phyloP scores from a whole-genome alignment of 2,888 invertebrate species.

The Herminia tarsipennalis region DNA sequence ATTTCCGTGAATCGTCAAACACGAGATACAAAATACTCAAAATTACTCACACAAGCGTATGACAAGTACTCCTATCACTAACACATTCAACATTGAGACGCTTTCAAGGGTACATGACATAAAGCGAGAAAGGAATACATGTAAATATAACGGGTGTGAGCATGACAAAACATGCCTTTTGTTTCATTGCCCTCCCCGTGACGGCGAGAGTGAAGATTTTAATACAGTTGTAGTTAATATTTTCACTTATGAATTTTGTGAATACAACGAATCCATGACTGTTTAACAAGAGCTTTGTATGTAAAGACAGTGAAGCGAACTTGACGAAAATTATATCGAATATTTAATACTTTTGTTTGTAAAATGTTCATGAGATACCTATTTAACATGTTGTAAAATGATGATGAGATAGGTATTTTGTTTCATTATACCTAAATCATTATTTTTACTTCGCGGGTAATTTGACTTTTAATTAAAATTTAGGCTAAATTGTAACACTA shows the following conservation, averaged over 20 bases:
- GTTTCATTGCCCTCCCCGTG: conserved; percentile 81
- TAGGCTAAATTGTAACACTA: too few relatives aligned
- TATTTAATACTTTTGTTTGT: too few relatives aligned
- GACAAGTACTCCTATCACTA: conserved; percentile 61
- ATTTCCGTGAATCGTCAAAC: conserved; percentile 46
- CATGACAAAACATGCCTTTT: conserved; percentile 70
- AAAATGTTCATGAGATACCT: too few relatives aligned
- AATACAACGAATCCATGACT: conserved; percentile 20
- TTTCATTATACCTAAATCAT: too few relatives aligned
- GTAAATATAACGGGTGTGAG: conserved; percentile 51
- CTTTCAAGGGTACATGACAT: conserved; percentile 75
- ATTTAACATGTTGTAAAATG: too few relatives aligned
- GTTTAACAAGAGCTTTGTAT: background rate
- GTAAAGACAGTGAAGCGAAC: too few relatives aligned
- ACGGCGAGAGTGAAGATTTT: conserved; percentile 71
- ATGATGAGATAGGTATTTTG: too few relatives aligned
- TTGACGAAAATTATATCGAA: too few relatives aligned
- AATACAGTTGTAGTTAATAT: conserved; percentile 79
- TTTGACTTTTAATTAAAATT: too few relatives aligned
- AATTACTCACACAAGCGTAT: conserved; percentile 51
- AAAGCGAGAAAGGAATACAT: conserved; percentile 65
- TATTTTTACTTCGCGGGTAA: too few relatives aligned
- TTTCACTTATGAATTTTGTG: conserved; percentile 49
- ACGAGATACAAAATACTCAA: conserved; percentile 50
- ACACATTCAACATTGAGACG: conserved; percentile 70